A percentile compares a stretch with the other conserved stretches of the same genome.
These are phyloP conservation scores for Trichogramma pretiosum DNA, from an alignment of 1,140 invertebrate genomes.

Conservation along the genomic window DNA sequence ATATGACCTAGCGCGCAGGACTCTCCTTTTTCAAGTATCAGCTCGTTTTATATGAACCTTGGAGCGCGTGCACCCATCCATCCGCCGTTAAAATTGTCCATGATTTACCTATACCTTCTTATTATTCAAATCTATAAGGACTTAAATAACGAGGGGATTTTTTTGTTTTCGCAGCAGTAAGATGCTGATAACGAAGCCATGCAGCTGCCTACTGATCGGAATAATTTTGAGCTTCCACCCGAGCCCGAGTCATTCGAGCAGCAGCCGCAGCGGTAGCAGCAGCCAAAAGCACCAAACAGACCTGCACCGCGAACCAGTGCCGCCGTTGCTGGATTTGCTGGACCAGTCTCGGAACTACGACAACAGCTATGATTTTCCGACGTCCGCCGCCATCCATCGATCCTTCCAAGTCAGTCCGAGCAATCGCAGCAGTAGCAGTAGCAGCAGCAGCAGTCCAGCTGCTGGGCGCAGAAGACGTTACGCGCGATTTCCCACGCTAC, in stretches of 20 bases:
- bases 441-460: background rate
- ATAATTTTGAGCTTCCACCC: conserved; percentile 27
- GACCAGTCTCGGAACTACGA: background rate
- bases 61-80: too few species aligned
- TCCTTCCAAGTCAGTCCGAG: background rate
- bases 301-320: background rate
- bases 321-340: background rate
- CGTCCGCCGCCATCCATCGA: background rate
- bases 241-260: conserved; percentile 14
- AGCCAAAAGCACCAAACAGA: conserved; percentile 2
- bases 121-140: too few species aligned
- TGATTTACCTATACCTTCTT: too few species aligned
- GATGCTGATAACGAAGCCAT: conserved; percentile 34
- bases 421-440: background rate
- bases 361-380: background rate
- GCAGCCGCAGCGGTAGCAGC: background rate
- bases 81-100: too few species aligned
- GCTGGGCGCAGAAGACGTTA: conserved; percentile 27
- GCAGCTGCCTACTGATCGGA: conserved; percentile 33
- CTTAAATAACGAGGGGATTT: too few species aligned
- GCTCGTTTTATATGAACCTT: too few species aligned
- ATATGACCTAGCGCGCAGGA: background rate
- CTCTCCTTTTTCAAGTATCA: too few species aligned
- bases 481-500: conserved; percentile 26
- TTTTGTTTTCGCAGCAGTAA: too few species aligned